Conservation (phyloP, 2,113 vertebrate species). For the Pachypanchax playfairii region DNA sequence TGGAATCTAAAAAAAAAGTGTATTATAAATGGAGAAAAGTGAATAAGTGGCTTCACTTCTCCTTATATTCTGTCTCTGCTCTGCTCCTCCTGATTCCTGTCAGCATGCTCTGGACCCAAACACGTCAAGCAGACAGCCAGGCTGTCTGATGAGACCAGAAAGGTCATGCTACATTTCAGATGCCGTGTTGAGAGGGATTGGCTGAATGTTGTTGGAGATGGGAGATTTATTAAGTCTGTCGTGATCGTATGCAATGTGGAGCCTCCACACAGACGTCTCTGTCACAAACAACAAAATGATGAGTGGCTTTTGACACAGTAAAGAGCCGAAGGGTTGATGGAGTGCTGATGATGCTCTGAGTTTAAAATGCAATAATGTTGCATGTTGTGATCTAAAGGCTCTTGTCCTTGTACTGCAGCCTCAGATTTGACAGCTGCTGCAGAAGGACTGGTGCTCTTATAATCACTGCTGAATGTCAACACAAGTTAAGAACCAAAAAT, state of each 20-base stretch:
- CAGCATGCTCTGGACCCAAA: constrained; percentile 62
- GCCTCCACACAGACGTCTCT: constrained; percentile 37
- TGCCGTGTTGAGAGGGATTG: constrained; percentile 49
- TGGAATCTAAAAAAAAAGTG: neutral
- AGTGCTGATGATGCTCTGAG: constrained; percentile 44
- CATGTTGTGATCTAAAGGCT: constrained; percentile 23
- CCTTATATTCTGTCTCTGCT: constrained; percentile 30
- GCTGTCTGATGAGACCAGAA: constrained; percentile 60
- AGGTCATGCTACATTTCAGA: constrained; percentile 74
- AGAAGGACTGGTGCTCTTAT: constrained; percentile 16
- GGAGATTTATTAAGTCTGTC: constrained; percentile 56
- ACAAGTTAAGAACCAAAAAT: neutral
- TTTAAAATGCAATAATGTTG: constrained; percentile 37
- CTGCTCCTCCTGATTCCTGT: constrained; percentile 58
- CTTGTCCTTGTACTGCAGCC: constrained; percentile 37
- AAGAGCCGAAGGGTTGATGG: constrained; percentile 14
- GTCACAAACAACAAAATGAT: constrained; percentile 41
- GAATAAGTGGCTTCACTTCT: constrained; percentile 53
- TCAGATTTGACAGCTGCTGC: constrained; percentile 35
- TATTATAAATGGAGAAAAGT: constrained; percentile 13
- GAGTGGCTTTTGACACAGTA: constrained; percentile 38
- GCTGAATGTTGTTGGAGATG: constrained; percentile 40
- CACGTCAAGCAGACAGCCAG: constrained; percentile 63
- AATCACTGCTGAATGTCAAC: constrained; percentile 30
- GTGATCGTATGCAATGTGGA: constrained; percentile 31